Evolutionary conservation across 2,888 invertebrate genomes (phyloP), one percentile per base, ranked within the genome.

Genomic region (Philereme transversata): DNA sequence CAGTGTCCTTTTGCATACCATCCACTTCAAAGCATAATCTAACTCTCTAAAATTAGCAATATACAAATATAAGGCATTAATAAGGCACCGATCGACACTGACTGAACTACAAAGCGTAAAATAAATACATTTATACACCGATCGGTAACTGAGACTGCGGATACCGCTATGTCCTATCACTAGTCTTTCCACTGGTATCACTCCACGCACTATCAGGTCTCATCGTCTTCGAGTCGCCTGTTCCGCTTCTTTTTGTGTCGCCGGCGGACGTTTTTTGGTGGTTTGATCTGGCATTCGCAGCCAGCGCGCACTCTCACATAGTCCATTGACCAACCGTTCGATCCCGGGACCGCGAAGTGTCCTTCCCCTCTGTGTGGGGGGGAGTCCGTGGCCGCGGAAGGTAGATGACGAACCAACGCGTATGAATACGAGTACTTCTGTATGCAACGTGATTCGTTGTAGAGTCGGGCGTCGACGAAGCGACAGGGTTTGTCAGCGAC

Each of bases 351-450:
- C 2, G 88, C 82, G 74, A 90, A 87, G 62, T 87, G 84, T 45
- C 87, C 86, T 60, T 89, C 87, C 33, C 87, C 84, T 68, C 87
- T 82, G 68, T 81, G 83, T 47, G 82, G 79, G 45, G 91, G 92
- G 68, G 86, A 84, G 57, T 90, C 88, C 43, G 87, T 84, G 46
- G 86, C 84, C 67, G 88, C 78, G 60, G 83, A 92, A 45, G 76
- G 70, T 8, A 78, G 68, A 78, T 95, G 95, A 72, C 95, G 93
- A 60, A 97, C 96, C 71, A 97, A 92, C 57, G 97, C 97, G 88
- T 97, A 97, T 4, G 96, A 95, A 82, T 95, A 97, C 50, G 96
- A 96, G 84, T 95, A 96, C 83, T 95, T 95, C 83, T 97, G 97
- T 50, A 96, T 95, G 88, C 97, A 97, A 75, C 93, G 92, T n/a